Percentiles rank a stretch among this genome's conserved stretches.
These are phyloP conservation scores for Ochropacha duplaris DNA, from an alignment of 2,888 invertebrate species.

Conservation along the genomic window DNA sequence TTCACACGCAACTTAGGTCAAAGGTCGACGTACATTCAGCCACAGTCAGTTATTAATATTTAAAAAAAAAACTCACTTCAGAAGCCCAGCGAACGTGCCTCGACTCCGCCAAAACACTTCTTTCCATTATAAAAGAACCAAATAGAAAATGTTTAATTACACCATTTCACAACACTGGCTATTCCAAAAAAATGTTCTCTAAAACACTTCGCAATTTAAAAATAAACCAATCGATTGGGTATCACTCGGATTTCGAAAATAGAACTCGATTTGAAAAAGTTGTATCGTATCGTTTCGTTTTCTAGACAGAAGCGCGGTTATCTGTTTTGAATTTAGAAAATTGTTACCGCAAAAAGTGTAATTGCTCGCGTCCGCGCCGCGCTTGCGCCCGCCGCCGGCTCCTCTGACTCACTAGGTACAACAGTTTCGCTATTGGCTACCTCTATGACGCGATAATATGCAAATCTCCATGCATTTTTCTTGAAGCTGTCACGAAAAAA, in stretches of 20 bases:
- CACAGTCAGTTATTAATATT: neutral
- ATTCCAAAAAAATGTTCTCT: conserved; percentile 3
- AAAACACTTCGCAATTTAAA: conserved; percentile 6
- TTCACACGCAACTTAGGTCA: conserved; percentile 27
- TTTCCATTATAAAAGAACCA: conserved; percentile 66
- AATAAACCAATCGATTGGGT: conserved; percentile 4
- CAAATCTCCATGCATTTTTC: conserved; percentile 65
- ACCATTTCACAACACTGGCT: conserved; percentile 64
- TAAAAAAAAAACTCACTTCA: conserved; percentile 59
- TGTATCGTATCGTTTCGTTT: conserved; percentile 60
- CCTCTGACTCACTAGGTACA: conserved; percentile 60
- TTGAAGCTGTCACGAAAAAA: conserved; percentile 36
- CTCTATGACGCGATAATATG: conserved; percentile 56
- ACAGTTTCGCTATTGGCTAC: conserved; percentile 29
- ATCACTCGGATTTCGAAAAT: conserved; percentile 28
- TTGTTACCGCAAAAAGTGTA: conserved; percentile 62
- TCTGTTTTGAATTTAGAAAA: conserved; percentile 62
- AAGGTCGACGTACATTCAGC: conserved; percentile 24
- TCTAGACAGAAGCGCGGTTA: conserved; percentile 47
- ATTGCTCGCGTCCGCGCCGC: conserved; percentile 57
- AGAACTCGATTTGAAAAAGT: conserved; percentile 48
- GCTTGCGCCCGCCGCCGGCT: conserved; percentile 53
- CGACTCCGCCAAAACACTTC: conserved; percentile 72
- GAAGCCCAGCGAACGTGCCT: conserved; percentile 76
- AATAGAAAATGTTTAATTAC: conserved; percentile 50